Conservation (phyloP, 2,888 invertebrate genomes). For the Zygogramma bicolorata region DNA sequence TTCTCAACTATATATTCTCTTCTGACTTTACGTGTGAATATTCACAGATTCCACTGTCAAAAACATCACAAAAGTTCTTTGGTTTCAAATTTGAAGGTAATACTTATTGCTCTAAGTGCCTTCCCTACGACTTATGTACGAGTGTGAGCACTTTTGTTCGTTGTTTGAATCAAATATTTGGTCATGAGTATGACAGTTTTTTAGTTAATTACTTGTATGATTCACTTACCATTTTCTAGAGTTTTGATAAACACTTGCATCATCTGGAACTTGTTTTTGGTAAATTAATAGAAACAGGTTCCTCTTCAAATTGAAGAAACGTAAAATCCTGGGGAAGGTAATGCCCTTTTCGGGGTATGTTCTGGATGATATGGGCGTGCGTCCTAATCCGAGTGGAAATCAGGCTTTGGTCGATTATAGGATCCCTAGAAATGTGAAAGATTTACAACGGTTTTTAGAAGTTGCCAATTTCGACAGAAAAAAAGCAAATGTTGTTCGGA, state of each 20-base stretch:
- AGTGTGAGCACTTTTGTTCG: no score
- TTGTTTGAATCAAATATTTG: no score
- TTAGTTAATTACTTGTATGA: neutral
- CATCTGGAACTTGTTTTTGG: neutral
- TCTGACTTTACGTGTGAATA: neutral
- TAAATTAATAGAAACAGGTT: neutral
- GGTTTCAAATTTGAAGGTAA: constrained; percentile 6
- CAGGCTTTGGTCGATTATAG: neutral
- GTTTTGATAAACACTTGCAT: neutral
- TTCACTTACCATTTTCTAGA: neutral
- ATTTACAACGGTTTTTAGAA: neutral
- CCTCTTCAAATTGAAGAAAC: neutral
- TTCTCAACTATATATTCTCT: no score
- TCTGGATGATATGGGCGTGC: neutral
- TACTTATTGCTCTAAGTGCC: neutral
- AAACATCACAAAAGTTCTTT: neutral
- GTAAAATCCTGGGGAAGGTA: neutral
- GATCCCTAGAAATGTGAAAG: neutral
- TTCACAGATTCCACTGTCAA: neutral
- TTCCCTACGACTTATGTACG: neutral
- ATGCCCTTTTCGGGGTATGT: neutral
- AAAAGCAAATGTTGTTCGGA: neutral
- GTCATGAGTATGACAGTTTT: neutral
- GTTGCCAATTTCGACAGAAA: neutral
- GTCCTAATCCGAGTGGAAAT: neutral